These are phyloP conservation scores for Adelognathus sp. DNA, from an alignment of 2,888 invertebrate species.

Conservation along the genomic window DNA sequence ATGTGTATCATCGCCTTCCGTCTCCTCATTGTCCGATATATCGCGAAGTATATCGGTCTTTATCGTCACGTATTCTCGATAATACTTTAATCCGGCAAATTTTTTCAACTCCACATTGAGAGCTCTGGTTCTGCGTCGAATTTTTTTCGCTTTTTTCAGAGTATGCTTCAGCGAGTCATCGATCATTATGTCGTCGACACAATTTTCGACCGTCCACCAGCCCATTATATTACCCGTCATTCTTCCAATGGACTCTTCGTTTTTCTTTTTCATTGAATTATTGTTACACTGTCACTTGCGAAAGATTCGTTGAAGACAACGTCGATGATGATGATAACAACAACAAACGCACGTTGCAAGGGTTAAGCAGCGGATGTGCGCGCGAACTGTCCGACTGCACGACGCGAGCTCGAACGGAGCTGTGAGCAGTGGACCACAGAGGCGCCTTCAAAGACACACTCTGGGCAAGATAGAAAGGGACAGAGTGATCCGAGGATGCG, in stretches of 20 bases:
- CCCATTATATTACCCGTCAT: not conserved
- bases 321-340: too few species aligned
- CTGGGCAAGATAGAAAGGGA: too few species aligned
- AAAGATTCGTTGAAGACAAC: too few species aligned
- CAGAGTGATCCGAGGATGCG: too few species aligned
- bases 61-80: constrained; percentile 58
- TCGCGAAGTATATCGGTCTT: constrained; percentile 59
- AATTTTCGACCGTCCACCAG: constrained; percentile 59
- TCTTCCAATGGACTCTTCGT: not conserved
- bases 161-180: constrained; percentile 56
- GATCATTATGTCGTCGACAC: constrained; percentile 43
- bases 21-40: constrained; percentile 55
- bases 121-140: constrained; percentile 57
- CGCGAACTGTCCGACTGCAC: too few species aligned
- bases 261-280: not conserved
- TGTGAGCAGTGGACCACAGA: too few species aligned
- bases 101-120: constrained; percentile 61
- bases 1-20: not conserved
- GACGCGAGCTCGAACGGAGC: too few species aligned
- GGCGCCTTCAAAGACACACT: too few species aligned
- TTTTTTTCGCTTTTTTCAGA: constrained; percentile 39
- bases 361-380: too few species aligned
- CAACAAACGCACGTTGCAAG: too few species aligned
- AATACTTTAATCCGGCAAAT: constrained; percentile 23
- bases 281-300: not conserved